Evolutionary conservation across 2,888 invertebrate genomes (phyloP).

Genomic region (Caenorhabditis angaria): DNA sequence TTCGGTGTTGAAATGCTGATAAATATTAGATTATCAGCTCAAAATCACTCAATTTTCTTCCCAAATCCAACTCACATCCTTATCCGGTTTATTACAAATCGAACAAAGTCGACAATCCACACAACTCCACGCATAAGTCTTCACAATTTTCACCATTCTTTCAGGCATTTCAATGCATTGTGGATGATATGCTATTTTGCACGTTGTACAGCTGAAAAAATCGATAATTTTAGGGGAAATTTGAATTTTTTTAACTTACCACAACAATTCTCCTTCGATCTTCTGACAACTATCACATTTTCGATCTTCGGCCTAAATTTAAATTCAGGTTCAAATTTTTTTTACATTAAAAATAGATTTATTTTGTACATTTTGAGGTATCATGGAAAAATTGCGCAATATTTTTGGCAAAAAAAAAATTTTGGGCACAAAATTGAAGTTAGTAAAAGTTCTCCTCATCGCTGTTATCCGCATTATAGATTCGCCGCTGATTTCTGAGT

Average conservation of each 20-base stretch:
- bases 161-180: slow-evolving; percentile 85
- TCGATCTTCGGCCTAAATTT: neutral
- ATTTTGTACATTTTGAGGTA: too few relatives aligned
- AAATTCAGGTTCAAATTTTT: neutral
- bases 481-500: too few relatives aligned
- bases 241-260: neutral
- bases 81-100: slow-evolving; percentile 83
- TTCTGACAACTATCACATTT: slow-evolving; percentile 2
- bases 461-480: too few relatives aligned
- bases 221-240: neutral
- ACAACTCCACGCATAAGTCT: slow-evolving; percentile 88
- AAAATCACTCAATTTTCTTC: too few relatives aligned
- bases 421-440: neutral
- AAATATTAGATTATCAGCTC: too few relatives aligned
- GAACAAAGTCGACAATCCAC: slow-evolving; percentile 90
- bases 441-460: neutral
- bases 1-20: too few relatives aligned
- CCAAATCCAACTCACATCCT: slow-evolving; percentile 76
- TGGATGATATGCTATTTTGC: slow-evolving; percentile 78
- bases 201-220: slow-evolving; percentile 46
- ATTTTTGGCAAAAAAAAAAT: too few relatives aligned
- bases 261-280: neutral
- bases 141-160: slow-evolving; percentile 83
- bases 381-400: too few relatives aligned
- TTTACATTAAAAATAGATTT: neutral